Evolutionary conservation across 2,888 invertebrate genomes (phyloP), one percentile per base, ranked within the genome.

Genomic region (Lysandra coridon): DNA sequence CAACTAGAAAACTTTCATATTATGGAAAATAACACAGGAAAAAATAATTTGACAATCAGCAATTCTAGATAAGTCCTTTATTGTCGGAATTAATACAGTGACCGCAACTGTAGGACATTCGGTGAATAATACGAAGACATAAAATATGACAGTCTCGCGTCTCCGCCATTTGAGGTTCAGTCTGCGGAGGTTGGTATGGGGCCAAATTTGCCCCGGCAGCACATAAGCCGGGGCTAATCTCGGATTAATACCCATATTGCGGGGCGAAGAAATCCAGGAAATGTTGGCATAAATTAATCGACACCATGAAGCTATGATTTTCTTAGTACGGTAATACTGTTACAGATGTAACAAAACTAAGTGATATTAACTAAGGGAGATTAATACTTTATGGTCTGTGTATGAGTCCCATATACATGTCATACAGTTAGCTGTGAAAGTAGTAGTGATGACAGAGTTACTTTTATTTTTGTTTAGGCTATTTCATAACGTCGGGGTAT

Each of bases 91-190:
- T 82, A 76, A 79, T 64, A 62, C 89, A 80, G 85, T 85, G 80
- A 86, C 92, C 85, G 76, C 76, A 76, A 33, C 76, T 82, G 80
- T 81, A 82, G 81, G 86, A 88, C 85, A 86, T 85, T 86, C 85
- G 84, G 86, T 85, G 84, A 85, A 87, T 86, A 86, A 86, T 85
- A 87, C 86, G 84, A 87, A 87, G 84, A 87, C 88, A 89, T 93
- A 91, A 93, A 89, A 91, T 90, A 93, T 86, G 86, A 85, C 84
- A 82, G 85, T 82, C 88, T 85, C 81, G 87, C 88, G 92, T 91
- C 90, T 91, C 88, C 83, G 89, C 91, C 91, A 92, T 93, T 92
- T 92, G 90, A 88, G 90, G 92, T 91, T 92, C 90, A 87, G 88
- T 86, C 88, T 87, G 85, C 87, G 80, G 85, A 84, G 86, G 85